phyloP scores from a whole-genome alignment of 2,888 invertebrate genomes.

The Anoncus sp. region DNA sequence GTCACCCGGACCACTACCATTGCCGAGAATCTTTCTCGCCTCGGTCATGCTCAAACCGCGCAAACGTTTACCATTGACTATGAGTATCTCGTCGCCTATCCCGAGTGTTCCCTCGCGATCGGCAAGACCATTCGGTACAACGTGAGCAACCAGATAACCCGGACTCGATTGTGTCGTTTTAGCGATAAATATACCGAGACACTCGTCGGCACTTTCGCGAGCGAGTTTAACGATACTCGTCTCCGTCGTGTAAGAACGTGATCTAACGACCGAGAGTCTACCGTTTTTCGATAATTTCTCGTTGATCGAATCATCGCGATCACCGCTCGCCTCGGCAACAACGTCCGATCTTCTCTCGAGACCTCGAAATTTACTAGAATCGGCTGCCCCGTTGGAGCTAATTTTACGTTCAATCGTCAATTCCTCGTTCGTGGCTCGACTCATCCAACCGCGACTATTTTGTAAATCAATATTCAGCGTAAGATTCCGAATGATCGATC shows the following conservation, averaged over 20 bases:
- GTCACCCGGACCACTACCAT: constrained; percentile 85
- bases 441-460: constrained; percentile 59
- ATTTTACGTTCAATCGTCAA: constrained; percentile 48
- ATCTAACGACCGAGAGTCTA: constrained; percentile 72
- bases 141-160: constrained; percentile 89
- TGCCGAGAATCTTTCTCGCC: constrained; percentile 87
- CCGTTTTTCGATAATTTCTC: constrained; percentile 11
- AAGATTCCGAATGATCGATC: constrained; percentile 61
- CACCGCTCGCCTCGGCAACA: too few species aligned
- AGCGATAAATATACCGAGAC: constrained; percentile 89
- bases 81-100: constrained; percentile 89
- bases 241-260: constrained; percentile 75
- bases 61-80: constrained; percentile 89
- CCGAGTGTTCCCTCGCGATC: constrained; percentile 88
- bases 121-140: constrained; percentile 89
- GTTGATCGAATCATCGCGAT: too few species aligned
- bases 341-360: constrained; percentile 29
- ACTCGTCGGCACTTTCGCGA: constrained; percentile 86
- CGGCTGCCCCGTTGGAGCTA: too few species aligned
- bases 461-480: constrained; percentile 63
- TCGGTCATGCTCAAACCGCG: constrained; percentile 88
- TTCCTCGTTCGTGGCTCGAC: constrained; percentile 65
- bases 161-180: constrained; percentile 85
- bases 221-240: constrained; percentile 85
- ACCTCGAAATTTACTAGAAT: too few species aligned